phyloP scores from a whole-genome alignment of 2,797 vertebrate genomes.

The Microctenopoma lineatum region DNA sequence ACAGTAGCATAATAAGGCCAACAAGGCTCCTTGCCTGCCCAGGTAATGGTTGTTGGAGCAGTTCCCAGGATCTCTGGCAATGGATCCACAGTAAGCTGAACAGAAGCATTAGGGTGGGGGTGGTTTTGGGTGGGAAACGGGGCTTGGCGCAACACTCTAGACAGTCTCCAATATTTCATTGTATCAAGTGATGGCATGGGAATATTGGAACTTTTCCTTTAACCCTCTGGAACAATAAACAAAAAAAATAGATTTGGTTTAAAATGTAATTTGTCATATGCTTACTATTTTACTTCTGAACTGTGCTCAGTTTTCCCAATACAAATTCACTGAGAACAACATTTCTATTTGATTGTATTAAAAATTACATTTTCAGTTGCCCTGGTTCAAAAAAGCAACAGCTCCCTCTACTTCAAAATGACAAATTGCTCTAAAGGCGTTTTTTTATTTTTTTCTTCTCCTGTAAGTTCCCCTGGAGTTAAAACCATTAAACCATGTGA shows the following conservation, averaged over 20 bases:
- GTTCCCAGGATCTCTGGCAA: constrained; percentile 65
- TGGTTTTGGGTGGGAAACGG: constrained; percentile 14
- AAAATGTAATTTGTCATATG: neutral
- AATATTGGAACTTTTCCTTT: constrained; percentile 25
- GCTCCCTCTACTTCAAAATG: constrained; percentile 8
- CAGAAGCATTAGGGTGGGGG: constrained; percentile 22
- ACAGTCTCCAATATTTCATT: constrained; percentile 40
- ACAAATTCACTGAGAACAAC: neutral
- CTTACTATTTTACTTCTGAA: constrained; percentile 1
- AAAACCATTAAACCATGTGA: constrained; percentile 44
- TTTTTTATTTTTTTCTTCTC: neutral
- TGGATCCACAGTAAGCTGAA: constrained; percentile 43
- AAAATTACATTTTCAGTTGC: constrained; percentile 11
- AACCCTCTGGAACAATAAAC: neutral
- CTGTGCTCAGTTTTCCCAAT: neutral
- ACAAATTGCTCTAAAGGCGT: constrained; percentile 16
- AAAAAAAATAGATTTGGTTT: constrained; percentile 16
- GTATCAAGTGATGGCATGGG: constrained; percentile 22
- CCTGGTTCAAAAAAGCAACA: neutral
- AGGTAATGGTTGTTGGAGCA: constrained; percentile 74
- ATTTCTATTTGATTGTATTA: constrained; percentile 19
- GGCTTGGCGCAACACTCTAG: constrained; percentile 19
- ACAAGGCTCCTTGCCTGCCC: constrained; percentile 51
- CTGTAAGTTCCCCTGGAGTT: constrained; percentile 22
- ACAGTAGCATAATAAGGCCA: constrained; percentile 72